Evolutionary conservation across 2,113 vertebrate species (phyloP).

Genomic region (Eptatretus burgeri): DNA sequence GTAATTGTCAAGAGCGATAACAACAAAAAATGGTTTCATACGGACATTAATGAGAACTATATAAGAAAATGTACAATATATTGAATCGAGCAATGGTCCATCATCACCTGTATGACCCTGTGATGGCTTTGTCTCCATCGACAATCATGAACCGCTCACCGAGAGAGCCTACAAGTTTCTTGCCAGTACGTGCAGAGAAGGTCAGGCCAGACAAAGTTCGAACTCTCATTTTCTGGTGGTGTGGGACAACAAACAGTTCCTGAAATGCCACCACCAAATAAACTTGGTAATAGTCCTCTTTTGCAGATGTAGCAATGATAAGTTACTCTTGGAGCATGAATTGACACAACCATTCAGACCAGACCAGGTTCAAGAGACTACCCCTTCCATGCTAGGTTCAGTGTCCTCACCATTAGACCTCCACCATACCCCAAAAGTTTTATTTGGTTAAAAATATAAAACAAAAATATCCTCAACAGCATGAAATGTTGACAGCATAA

Average conservation of each 20-base stretch:
- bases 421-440: too few relatives aligned
- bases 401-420: too few relatives aligned
- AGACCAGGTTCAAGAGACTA: not conserved
- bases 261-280: not conserved
- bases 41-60: too few relatives aligned
- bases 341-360: not conserved
- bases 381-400: not conserved
- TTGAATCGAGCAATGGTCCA: too few relatives aligned
- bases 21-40: too few relatives aligned
- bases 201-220: not conserved
- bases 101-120: not conserved
- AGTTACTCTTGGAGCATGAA: not conserved
- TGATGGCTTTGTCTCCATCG: slow-evolving; percentile 1
- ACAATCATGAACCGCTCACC: not conserved
- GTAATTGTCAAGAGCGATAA: too few relatives aligned
- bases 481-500: too few relatives aligned
- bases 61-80: too few relatives aligned
- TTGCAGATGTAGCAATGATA: not conserved
- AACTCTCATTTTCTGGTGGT: slow-evolving; percentile 2
- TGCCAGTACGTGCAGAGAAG: not conserved
- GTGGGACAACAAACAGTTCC: not conserved
- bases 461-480: too few relatives aligned
- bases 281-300: not conserved
- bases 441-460: too few relatives aligned
- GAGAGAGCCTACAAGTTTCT: not conserved